Evolutionary conservation across 2,113 vertebrate species (phyloP), one percentile per base, ranked within the genome.

Genomic region (Dermatemys mawii): DNA sequence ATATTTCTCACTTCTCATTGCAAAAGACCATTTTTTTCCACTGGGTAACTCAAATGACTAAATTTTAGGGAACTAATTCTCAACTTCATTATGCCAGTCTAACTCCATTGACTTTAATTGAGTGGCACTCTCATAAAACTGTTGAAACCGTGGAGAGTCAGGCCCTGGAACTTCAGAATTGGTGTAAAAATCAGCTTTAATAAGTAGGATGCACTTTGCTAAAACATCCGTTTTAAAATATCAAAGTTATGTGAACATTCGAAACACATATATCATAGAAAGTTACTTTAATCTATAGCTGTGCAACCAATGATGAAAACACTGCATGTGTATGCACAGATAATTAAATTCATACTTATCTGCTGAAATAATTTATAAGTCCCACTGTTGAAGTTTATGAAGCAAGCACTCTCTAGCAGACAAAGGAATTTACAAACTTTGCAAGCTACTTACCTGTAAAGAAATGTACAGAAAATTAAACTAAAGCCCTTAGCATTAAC

Each of bases 1-100:
- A 54, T 57, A 88, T 50, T 67, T 93, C 54, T 22, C 87, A 54
- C 6, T 90, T 92, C 55, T 89, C 82, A 46, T 95, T 88, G 63
- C 87, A 94, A 92, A 96, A 92, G 19, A 32, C 24, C 12, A 1
- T 49, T 14, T 0, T 0, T 0, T 44, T 73, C 83, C 88, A 5
- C 76, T 84, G 63, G 32, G 78, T 73, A 92, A 90, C 78, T 94
- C 73, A 84, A 3, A 75, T 75, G 11, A 44, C 73, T 46, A 41
- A 44, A 38, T 16, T 67, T 67, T 67, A 67, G 63, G 63, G 38
- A 41, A 75, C 73, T 46, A 12, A 75, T 75, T 75, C 73, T 75
- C 41, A 76, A 6, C 26, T 46, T 76, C 6, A 44, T 76, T 76
- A 44, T 76, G 27, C 41, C 26, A 90, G 78, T 91, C 84, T 82